phyloP scores from a whole-genome alignment of 2,113 vertebrate genomes.

The Rynchops niger region DNA sequence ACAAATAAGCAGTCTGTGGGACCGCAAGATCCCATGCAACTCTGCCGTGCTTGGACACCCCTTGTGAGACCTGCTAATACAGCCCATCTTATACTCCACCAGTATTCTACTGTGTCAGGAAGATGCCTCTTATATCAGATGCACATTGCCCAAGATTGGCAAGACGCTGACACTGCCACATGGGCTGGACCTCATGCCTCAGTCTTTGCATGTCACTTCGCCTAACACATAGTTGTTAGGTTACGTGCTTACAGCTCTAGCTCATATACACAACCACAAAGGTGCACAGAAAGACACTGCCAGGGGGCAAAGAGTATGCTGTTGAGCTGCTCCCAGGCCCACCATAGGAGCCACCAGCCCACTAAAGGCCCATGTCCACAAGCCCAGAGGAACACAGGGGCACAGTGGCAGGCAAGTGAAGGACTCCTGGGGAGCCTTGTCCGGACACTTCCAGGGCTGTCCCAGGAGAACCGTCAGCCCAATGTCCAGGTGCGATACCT shows the following conservation, averaged over 20 bases:
- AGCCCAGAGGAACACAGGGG: background rate
- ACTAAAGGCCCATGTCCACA: background rate
- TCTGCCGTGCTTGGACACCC: background rate
- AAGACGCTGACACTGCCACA: background rate
- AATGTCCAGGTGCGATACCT: background rate
- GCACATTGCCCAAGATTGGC: background rate
- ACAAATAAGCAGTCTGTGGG: background rate
- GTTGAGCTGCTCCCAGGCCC: background rate
- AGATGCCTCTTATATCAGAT: background rate
- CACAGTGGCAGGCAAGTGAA: background rate
- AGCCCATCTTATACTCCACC: background rate
- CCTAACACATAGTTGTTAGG: too few relatives aligned
- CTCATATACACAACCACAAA: background rate
- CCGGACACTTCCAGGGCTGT: accelerated
- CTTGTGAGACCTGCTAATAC: background rate
- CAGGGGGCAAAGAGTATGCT: background rate
- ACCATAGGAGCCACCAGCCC: background rate
- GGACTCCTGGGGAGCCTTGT: background rate
- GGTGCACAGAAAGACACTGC: background rate
- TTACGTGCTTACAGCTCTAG: background rate
- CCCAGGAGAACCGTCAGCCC: background rate
- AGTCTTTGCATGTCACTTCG: background rate
- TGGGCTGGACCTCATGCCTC: background rate
- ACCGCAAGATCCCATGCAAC: background rate
- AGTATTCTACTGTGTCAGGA: background rate